Evolutionary conservation across 2,113 vertebrate species (phyloP), one percentile per base, ranked within the genome.

Genomic region (Pipa parva): DNA sequence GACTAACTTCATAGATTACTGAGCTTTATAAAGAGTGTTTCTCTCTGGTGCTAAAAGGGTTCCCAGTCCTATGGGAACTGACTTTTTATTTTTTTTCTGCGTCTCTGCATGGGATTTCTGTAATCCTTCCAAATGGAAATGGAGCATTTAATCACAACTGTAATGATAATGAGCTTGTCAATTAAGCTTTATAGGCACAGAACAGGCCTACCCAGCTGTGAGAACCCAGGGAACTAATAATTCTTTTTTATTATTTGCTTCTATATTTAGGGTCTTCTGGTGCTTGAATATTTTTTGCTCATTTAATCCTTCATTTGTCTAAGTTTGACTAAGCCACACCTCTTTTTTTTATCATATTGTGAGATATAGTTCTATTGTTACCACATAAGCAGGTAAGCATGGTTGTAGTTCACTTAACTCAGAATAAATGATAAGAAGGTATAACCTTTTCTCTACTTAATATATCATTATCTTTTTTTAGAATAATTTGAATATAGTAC

Each of bases 101-200:
- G 5, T 31, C 64, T 36, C 56, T 50, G 64, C 64, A 24, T 55
- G 64, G 42, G 49, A 59, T 59, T 68, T 55, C 33, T 68, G 24
- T 51, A 68, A 68, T 37, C 56, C 25, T 55, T 50, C 51, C 45
- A 68, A 68, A 59, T 68, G 64, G 64, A 55, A 68, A 68, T 59
- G 56, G 56, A 68, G 64, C 64, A 49, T 68, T 68, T 68, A 68
- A 68, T 68, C 64, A 68, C 64, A 59, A 59, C 39, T 55, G 55
- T 37, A 58, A 68, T 68, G 64, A 68, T 68, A 68, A 68, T 68
- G 55, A 68, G 64, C 55, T 68, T 68, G 56, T 68, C 64, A 68
- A 59, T 68, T 68, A 68, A 68, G 64, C 64, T 68, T 42, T 58
- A 68, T 68, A 68, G 42, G 64, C 64, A 28, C 46, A 59, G 45